Conservation (phyloP, 1,140 invertebrate genomes). For the Ephestia elutella region DNA sequence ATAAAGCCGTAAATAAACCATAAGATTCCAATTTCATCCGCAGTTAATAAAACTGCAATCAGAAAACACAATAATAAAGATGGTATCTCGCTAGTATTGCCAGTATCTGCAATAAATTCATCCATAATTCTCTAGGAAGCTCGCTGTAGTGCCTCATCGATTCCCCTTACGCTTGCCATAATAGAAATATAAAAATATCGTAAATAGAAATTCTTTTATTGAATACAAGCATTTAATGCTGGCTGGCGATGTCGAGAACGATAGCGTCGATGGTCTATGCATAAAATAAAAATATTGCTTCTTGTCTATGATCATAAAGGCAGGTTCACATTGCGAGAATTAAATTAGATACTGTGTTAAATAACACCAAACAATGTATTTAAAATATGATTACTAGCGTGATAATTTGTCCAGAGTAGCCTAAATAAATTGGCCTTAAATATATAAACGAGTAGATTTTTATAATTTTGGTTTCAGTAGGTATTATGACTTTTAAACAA, state of each 20-base stretch:
- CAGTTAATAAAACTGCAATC: conserved; percentile 23
- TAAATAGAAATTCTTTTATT: conserved; percentile 38
- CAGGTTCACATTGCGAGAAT: background rate
- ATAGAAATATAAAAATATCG: conserved; percentile 39
- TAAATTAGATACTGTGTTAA: background rate
- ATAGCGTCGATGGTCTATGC: conserved; percentile 34
- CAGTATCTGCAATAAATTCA: conserved; percentile 37
- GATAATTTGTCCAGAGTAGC: too few species aligned
- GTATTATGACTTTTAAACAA: too few species aligned
- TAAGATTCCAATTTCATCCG: conserved; percentile 1
- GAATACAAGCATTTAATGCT: conserved; percentile 35
- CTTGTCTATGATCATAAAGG: conserved; percentile 12
- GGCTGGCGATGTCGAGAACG: conserved; percentile 18
- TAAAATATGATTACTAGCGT: too few species aligned
- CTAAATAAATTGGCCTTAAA: too few species aligned
- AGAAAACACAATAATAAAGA: conserved; percentile 30
- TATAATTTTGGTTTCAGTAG: too few species aligned
- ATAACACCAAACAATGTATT: too few species aligned
- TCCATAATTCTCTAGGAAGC: conserved; percentile 26
- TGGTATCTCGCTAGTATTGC: conserved; percentile 31
- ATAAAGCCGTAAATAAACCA: background rate
- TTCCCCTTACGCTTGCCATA: conserved; percentile 27
- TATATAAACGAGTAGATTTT: too few species aligned
- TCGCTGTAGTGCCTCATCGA: conserved; percentile 17
- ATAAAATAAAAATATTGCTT: conserved; percentile 36